Conservation (phyloP, 2,888 invertebrate species). For the Drosophila buzzatii region DNA sequence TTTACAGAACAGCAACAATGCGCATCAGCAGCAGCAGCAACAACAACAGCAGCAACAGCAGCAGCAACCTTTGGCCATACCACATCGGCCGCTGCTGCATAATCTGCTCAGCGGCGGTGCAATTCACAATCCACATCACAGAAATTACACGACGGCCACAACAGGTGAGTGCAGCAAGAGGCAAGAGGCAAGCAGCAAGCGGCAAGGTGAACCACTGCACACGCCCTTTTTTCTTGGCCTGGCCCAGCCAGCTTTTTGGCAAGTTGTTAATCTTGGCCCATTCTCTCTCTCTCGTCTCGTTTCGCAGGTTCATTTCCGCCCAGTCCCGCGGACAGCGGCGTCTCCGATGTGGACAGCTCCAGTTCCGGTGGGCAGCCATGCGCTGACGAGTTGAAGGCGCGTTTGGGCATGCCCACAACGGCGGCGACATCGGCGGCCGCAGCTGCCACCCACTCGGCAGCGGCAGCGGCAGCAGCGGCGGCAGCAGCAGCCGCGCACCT, state of each 20-base stretch:
- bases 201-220: conserved; percentile 65
- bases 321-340: conserved; percentile 98
- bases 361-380: conserved; percentile 90
- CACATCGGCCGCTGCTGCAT: conserved; percentile 85
- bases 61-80: conserved; percentile 82
- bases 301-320: conserved; percentile 96
- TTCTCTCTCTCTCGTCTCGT: conserved; percentile 7
- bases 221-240: conserved; percentile 48
- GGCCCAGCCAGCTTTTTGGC: background rate
- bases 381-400: conserved; percentile 93
- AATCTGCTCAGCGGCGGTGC: conserved; percentile 85
- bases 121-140: conserved; percentile 85
- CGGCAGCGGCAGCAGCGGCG: conserved; percentile 69
- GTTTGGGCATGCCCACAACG: conserved; percentile 90
- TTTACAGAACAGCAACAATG: conserved; percentile 66
- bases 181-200: background rate
- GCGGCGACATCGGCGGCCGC: conserved; percentile 53
- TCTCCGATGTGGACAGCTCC: conserved; percentile 98
- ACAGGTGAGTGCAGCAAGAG: conserved; percentile 81
- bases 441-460: conserved; percentile 67
- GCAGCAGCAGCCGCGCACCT: conserved; percentile 79
- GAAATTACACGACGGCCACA: conserved; percentile 85
- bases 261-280: conserved; percentile 30
- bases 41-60: conserved; percentile 69
- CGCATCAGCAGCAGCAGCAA: conserved; percentile 51